phyloP scores from a whole-genome alignment of 2,797 vertebrate species.

The Notamacropus eugenii region DNA sequence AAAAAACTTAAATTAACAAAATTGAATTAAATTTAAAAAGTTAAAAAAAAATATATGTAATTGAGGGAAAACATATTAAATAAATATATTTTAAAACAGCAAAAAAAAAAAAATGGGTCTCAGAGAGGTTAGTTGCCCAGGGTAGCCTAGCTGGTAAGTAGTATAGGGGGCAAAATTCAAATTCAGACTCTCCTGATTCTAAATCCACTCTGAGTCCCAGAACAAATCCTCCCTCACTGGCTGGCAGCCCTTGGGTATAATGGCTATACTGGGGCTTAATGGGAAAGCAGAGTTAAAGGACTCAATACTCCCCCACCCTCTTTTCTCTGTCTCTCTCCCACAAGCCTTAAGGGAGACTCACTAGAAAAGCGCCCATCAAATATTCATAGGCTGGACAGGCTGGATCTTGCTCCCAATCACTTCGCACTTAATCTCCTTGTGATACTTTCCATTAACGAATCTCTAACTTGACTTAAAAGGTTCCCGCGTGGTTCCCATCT shows the following conservation, averaged over 20 bases:
- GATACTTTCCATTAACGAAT: not conserved
- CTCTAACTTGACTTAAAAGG: not conserved
- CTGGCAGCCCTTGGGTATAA: not conserved
- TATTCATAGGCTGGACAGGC: conserved; percentile 6
- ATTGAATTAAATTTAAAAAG: not conserved
- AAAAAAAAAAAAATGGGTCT: not conserved
- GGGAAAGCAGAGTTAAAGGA: not conserved
- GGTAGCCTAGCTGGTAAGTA: not conserved
- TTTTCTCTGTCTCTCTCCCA: not conserved
- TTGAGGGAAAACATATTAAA: not conserved
- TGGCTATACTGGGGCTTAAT: not conserved
- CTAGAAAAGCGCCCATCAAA: not conserved
- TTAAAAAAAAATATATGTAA: not conserved
- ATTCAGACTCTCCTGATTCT: not conserved
- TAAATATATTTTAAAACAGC: not conserved
- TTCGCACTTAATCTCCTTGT: not conserved
- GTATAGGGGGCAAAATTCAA: not conserved
- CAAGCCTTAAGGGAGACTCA: accelerated
- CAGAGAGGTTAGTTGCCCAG: not conserved
- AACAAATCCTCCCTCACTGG: not conserved
- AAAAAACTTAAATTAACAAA: not conserved
- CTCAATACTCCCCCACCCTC: not conserved
- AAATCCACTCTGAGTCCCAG: not conserved
- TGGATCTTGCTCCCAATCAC: conserved; percentile 1
- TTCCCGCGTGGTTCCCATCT: conserved; percentile 13